Evolutionary conservation across 2,888 invertebrate genomes (phyloP).

Genomic region (Nomada fucata): DNA sequence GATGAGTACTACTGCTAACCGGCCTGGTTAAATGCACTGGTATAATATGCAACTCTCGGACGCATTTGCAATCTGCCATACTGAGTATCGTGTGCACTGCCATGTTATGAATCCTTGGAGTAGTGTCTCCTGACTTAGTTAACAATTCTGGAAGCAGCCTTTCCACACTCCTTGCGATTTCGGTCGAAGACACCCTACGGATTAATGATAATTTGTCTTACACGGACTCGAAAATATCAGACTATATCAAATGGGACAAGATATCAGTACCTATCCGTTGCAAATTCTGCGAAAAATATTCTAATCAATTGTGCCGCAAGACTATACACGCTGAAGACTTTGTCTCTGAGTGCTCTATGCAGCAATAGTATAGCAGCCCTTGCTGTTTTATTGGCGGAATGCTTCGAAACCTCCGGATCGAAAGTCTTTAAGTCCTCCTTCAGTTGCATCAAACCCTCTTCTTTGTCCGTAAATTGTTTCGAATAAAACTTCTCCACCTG

Average conservation of each 20-base stretch:
- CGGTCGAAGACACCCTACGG: conserved; percentile 91
- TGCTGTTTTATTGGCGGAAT: conserved; percentile 91
- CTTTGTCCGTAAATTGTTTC: conserved; percentile 95
- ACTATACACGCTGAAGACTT: conserved; percentile 95
- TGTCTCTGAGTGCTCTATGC: conserved; percentile 93
- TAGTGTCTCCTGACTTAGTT: conserved; percentile 94
- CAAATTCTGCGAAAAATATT: conserved; percentile 92
- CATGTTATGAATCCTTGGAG: conserved; percentile 93
- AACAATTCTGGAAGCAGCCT: conserved; percentile 92
- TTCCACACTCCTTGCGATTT: conserved; percentile 93
- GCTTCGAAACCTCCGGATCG: conserved; percentile 82
- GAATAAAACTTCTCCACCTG: conserved; percentile 96
- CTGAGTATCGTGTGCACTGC: conserved; percentile 94
- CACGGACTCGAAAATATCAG: background rate
- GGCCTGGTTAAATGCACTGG: conserved; percentile 93
- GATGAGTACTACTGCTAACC: conserved; percentile 93
- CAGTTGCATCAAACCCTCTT: conserved; percentile 92
- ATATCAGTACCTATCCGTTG: conserved; percentile 88
- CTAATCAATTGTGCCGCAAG: conserved; percentile 93
- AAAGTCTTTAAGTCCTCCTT: conserved; percentile 86
- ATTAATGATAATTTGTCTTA: background rate
- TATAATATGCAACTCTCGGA: conserved; percentile 92
- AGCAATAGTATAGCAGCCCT: conserved; percentile 92
- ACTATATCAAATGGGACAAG: background rate
- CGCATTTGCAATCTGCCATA: conserved; percentile 92